Evolutionary conservation across 2,888 invertebrate genomes (phyloP).

Genomic region (Mesoligia furuncula): DNA sequence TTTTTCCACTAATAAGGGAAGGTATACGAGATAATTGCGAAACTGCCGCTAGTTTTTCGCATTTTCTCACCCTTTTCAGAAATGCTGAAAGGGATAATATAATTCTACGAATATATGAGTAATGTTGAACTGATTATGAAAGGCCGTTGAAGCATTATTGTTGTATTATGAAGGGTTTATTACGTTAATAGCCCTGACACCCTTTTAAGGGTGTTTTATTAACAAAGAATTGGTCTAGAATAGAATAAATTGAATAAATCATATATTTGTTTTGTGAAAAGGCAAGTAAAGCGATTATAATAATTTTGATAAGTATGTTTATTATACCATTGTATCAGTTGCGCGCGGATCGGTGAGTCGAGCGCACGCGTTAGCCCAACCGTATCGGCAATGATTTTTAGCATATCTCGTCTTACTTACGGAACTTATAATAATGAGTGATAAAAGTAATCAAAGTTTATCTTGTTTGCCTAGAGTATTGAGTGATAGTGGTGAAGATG

Average conservation of each 20-base stretch:
- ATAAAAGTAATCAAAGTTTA: no score
- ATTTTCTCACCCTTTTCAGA: conserved; percentile 39
- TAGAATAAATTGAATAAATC: neutral
- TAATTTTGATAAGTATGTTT: neutral
- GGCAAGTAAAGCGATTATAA: neutral
- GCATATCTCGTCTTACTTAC: no score
- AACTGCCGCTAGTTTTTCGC: conserved; percentile 20
- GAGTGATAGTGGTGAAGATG: no score
- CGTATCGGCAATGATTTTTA: no score
- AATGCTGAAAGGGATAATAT: conserved; percentile 59
- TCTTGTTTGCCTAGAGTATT: no score
- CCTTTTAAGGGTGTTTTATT: conserved; percentile 22
- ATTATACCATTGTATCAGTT: neutral
- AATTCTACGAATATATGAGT: conserved; percentile 41
- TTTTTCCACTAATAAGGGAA: conserved; percentile 27
- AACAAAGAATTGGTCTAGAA: conserved; percentile 19
- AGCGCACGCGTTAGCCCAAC: no score
- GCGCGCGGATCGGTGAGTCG: no score
- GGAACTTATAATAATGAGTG: no score
- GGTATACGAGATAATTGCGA: conserved; percentile 48
- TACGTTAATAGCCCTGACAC: conserved; percentile 39
- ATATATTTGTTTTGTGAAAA: neutral
- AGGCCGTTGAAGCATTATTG: conserved; percentile 55
- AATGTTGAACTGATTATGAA: conserved; percentile 54
- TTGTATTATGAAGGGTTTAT: conserved; percentile 57